Evolutionary conservation across 2,888 invertebrate species (phyloP).

Genomic region (Drosophila lutescens): DNA sequence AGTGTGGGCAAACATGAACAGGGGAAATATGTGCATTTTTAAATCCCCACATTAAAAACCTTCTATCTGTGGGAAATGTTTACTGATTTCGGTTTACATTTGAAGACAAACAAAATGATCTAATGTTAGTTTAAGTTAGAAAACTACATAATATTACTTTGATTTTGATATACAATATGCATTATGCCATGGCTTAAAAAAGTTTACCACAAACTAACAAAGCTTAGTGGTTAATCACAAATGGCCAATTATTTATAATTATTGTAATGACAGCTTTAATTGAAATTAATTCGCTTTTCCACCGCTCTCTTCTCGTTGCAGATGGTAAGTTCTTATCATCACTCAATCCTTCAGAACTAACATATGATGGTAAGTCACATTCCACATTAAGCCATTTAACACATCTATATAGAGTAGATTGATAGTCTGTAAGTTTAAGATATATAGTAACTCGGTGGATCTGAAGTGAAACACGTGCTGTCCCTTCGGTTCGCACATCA

Average conservation of each 20-base stretch:
- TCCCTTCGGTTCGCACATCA: constrained; percentile 64
- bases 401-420: constrained; percentile 46
- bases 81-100: neutral
- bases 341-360: constrained; percentile 85
- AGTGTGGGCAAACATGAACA: neutral
- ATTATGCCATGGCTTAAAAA: no score
- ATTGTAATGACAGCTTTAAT: constrained; percentile 49
- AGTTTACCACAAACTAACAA: no score
- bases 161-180: no score
- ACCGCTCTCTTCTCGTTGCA: constrained; percentile 73
- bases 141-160: neutral
- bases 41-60: constrained; percentile 3
- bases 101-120: neutral
- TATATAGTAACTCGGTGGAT: neutral
- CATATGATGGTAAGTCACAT: constrained; percentile 85
- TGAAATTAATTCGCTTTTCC: constrained; percentile 36
- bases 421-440: constrained; percentile 1
- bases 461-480: constrained; percentile 9
- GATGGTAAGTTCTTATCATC: constrained; percentile 85
- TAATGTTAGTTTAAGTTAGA: neutral
- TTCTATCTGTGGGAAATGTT: neutral
- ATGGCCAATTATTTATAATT: constrained; percentile 13
- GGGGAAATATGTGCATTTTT: constrained; percentile 3
- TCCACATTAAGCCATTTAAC: constrained; percentile 81
- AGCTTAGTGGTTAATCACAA: constrained; percentile 12